Base-by-base conservation (phyloP, 2,113 vertebrate genomes). In the Fulmarus glacialis region DNA sequence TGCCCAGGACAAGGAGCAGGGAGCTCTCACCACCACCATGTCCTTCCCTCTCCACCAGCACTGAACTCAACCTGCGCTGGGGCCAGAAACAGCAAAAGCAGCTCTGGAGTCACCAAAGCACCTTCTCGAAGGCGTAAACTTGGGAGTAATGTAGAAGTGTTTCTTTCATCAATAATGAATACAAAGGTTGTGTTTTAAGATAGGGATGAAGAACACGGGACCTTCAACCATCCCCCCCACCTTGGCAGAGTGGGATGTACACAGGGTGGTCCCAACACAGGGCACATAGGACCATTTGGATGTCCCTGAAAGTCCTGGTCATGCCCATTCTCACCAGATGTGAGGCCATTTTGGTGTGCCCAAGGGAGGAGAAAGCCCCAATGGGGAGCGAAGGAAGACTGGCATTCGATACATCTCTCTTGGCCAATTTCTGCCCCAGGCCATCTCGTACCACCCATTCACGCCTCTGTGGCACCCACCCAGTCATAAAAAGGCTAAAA, bases 401-500 rank as follows among this genome's bases (percentile, higher is more conserved):
- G 34, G 23, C 12, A 8, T n/a, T 72, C 48, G 23, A 40, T n/a
- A 21, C 53, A 36, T 43, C 30, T 77, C 48, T 40, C 34, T 40
- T 40, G 48, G 40, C 23, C 48, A 63, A 29, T 47, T 63, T 47
- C 23, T 29, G n/a, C 34, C 40, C 40, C 2, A 3, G 56, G 23
- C 19, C 23, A 13, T 8, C 64, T 79, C 0, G 1, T 62, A 9
- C 40, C 64, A 45, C 8, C 56, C 0, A 1, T 16, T 55, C 23
- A 29, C 1, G 1, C 10, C 24, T 59, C 53, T 60, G 63, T 24
- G n/a, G 29, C 8, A 4, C 16, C 55, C 34, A 23, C 29, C 12
- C 16, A 34, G 64, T 12, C 47, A 47, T 15, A 38, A 78, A 70
- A 32, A 36, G 14, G 53, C 4, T 34, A 21, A 62, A 62, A 62